A percentile compares a stretch with the other conserved stretches of the same genome.
Conservation (phyloP, 2,888 invertebrate genomes). For the Dasysyrphus albostriatus region DNA sequence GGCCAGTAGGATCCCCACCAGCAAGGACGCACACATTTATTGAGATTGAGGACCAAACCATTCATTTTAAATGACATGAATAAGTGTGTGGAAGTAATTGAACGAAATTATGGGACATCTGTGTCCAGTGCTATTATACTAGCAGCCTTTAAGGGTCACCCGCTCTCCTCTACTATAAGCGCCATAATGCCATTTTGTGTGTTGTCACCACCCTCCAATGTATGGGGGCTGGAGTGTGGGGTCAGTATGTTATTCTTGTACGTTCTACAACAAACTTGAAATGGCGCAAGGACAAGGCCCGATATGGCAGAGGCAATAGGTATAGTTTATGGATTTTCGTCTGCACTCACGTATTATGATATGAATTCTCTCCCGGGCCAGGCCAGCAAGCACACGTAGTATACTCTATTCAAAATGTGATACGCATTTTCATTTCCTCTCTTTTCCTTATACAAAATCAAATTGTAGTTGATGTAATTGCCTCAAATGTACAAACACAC, state of each 20-base stretch:
- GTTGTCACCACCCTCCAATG: conserved; percentile 31
- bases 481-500: conserved; percentile 38
- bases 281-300: conserved; percentile 11
- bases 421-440: conserved; percentile 73
- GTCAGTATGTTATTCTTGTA: conserved; percentile 22
- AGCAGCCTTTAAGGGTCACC: conserved; percentile 27
- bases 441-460: conserved; percentile 61
- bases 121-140: conserved; percentile 62
- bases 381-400: conserved; percentile 35
- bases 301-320: conserved; percentile 19
- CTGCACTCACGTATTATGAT: conserved; percentile 62
- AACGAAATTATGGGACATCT: conserved; percentile 75
- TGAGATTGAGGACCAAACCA: conserved; percentile 67
- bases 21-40: conserved; percentile 65
- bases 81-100: conserved; percentile 75
- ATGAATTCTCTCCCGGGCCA: conserved; percentile 29
- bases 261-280: conserved; percentile 28
- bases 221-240: conserved; percentile 5
- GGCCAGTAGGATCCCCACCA: background rate
- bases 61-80: conserved; percentile 75
- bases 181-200: conserved; percentile 27
- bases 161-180: background rate
- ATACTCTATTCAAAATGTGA: conserved; percentile 63
- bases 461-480: conserved; percentile 70
- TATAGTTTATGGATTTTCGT: conserved; percentile 49